Base-by-base conservation (phyloP, 2,797 vertebrate genomes). In the Eurystomus glaucurus region DNA sequence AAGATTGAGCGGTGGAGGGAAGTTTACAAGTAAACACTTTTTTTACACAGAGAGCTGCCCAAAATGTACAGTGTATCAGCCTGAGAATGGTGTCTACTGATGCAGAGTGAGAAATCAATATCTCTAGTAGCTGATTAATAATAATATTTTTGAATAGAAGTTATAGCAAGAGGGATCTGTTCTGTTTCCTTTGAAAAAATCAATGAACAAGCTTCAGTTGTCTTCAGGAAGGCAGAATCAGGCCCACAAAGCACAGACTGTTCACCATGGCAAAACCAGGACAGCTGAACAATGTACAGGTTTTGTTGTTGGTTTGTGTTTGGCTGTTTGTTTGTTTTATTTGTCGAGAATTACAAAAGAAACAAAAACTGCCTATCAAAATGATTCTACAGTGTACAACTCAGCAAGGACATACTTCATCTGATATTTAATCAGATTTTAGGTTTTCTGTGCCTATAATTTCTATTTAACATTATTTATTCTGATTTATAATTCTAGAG, bases 1-100 rank as follows among this genome's bases (percentile, higher is more conserved):
- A 84, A 71, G 92, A 70, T 31, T 71, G 62, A 84, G 68, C 64
- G 55, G 69, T n/a, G 85, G 92, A 93, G 45, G 69, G 62, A 85
- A 77, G 41, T 88, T 95, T 64, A 83, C 46, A 70, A 93, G 16
- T 31, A 76, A 92, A 72, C 8, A 2, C 16, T 46, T 46, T 46
- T 46, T 80, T 58, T 55, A 41, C 28, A 22, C 35, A 50, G n/a
- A 66, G 31, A 28, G 7, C 19, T 80, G 14, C 57, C 31, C 64
- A 58, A 37, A 66, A 28, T 11, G 10, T 21, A 46, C 35, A 33
- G 57, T 26, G 9, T 87, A 23, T 81, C 62, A 54, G 46, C 68
- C n/a, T 33, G 66, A 86, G 68, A 76, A 64, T 64, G 33, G 19
- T n/a, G 48, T 43, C 33, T 77, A 2, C 62, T 79, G 70, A 16